Evolutionary conservation across 2,888 invertebrate species (phyloP), one percentile per base, ranked within the genome.

Genomic region (Drosophila falleni): DNA sequence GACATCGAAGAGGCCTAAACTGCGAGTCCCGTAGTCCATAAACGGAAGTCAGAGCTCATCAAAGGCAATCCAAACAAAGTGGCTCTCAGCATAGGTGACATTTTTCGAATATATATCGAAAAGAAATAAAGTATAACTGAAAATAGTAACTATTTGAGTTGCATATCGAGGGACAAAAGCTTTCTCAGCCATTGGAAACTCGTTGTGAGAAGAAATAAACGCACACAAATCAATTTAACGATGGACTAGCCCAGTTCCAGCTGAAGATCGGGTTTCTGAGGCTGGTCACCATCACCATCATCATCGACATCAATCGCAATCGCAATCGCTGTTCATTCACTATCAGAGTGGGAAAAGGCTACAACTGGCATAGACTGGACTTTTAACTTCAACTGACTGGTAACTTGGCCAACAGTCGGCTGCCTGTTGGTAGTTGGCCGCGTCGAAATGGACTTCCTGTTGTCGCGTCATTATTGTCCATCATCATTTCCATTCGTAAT

Each of bases 391-490:
- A 19, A 19, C 19, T 19, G 19, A 23, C 44, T 56, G 41, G 33
- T n/a, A 56, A 56, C 56, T 56, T 46, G 55, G 23, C 49, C 68
- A 42, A 60, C 51, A 53, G 42, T 44, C 46, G 15, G 35, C 16
- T 26, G 39, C 33, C 39, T 23, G 16, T 11, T 39, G 39, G 44
- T 19, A 1, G 19, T 19, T 19, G 49, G 44, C 42, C 47, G 46
- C 66, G 59, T 72, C 66, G 70, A 71, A 56, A 73, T 85, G 86
- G 85, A 90, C 91, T 90, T 90, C 90, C 90, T 91, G 90, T 90
- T 91, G 90, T 90, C 90, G 91, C 91, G 89, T 89, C 91, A 90
- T 91, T 90, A 91, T 90, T 89, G 85, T 90, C 91, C 89, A 91
- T 91, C 90, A 90, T 88, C 89, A 89, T 89, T 89, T 89, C 89